phyloP scores from a whole-genome alignment of 2,113 vertebrate species.

The Oxygymnocypris stewartii region DNA sequence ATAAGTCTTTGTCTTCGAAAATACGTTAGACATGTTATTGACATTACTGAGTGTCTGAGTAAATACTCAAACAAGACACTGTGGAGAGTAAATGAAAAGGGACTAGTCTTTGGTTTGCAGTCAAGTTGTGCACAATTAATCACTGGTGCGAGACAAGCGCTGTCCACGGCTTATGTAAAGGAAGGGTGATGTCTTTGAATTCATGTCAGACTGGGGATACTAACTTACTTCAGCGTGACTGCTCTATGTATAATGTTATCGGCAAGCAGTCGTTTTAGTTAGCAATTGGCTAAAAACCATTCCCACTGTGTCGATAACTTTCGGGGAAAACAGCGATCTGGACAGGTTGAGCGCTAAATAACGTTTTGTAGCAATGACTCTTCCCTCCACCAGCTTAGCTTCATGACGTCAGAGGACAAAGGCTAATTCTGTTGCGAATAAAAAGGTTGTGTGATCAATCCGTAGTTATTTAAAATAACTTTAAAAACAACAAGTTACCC shows the following conservation, averaged over 20 bases:
- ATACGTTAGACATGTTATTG: slow-evolving; percentile 10
- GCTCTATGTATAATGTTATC: not conserved
- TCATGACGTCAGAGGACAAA: slow-evolving; percentile 43
- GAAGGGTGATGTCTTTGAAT: not conserved
- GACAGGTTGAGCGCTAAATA: not conserved
- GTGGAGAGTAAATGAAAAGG: slow-evolving; percentile 33
- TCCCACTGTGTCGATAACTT: not conserved
- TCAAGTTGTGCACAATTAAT: slow-evolving; percentile 28
- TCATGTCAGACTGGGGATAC: not conserved
- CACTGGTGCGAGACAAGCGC: slow-evolving; percentile 11
- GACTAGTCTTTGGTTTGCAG: slow-evolving; percentile 27
- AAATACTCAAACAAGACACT: slow-evolving; percentile 36
- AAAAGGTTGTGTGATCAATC: slow-evolving; percentile 17
- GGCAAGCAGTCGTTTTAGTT: not conserved
- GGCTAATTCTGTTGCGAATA: not conserved
- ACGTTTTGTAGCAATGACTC: not conserved
- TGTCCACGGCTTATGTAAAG: slow-evolving; percentile 11
- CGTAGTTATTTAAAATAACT: not conserved
- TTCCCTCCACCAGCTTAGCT: not conserved
- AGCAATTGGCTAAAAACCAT: not conserved
- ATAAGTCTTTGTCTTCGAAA: slow-evolving; percentile 28
- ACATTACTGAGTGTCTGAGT: slow-evolving; percentile 22
- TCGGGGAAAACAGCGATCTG: not conserved
- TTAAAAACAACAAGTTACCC: not conserved
- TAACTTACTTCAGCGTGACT: not conserved